phyloP scores from a whole-genome alignment of 2,888 invertebrate species.

The Rhamnusium bicolor region DNA sequence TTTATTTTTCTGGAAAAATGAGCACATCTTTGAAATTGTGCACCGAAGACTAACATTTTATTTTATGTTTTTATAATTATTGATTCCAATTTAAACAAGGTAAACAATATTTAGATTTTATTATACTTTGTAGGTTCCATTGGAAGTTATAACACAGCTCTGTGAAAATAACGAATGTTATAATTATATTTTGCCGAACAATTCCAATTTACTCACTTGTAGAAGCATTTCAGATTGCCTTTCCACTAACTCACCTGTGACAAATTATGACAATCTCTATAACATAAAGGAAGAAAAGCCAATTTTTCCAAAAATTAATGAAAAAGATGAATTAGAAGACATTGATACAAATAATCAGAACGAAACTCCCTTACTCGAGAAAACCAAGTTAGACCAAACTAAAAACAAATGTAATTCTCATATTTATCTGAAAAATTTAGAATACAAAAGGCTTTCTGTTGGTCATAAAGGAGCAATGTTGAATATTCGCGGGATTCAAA shows the following conservation, averaged over 20 bases:
- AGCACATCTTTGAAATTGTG: too few relatives aligned
- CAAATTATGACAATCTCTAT: not conserved
- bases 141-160: conserved; percentile 77
- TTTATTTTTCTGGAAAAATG: too few relatives aligned
- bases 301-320: conserved; percentile 67
- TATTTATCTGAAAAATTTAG: conserved; percentile 81
- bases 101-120: conserved; percentile 70
- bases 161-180: conserved; percentile 79
- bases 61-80: too few relatives aligned
- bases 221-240: conserved; percentile 77
- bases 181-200: conserved; percentile 81
- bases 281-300: not conserved
- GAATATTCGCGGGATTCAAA: conserved; percentile 84
- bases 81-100: too few relatives aligned
- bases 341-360: conserved; percentile 36
- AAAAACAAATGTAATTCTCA: conserved; percentile 67
- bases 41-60: too few relatives aligned
- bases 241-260: conserved; percentile 70
- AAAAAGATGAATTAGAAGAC: conserved; percentile 21
- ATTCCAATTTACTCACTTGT: conserved; percentile 78
- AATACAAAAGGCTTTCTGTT: conserved; percentile 85
- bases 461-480: conserved; percentile 90
- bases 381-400: conserved; percentile 33
- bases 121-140: conserved; percentile 73
- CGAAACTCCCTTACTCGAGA: conserved; percentile 41